These are phyloP conservation scores for Leucoraja erinaceus DNA, from an alignment of 2,113 vertebrate genomes.

Conservation along the genomic window DNA sequence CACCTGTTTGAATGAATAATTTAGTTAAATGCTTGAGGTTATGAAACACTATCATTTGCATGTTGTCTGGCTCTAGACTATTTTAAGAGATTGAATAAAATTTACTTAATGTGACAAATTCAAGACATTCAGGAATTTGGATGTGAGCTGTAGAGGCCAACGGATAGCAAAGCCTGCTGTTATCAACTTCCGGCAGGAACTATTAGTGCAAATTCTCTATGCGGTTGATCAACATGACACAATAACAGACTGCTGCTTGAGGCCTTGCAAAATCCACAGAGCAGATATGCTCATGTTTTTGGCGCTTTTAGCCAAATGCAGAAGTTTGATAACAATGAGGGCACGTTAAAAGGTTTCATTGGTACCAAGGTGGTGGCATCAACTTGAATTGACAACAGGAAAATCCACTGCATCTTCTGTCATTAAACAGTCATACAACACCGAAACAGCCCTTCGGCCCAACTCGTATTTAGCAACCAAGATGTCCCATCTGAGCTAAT, in stretches of 20 bases:
- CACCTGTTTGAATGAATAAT: constrained; percentile 55
- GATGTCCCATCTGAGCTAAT: too few relatives aligned
- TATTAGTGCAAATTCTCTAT: neutral
- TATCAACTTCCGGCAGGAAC: neutral
- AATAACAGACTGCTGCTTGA: neutral
- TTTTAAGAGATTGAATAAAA: neutral
- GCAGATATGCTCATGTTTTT: neutral
- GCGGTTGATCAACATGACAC: neutral
- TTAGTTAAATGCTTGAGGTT: neutral
- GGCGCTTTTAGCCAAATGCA: neutral
- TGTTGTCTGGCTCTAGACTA: neutral
- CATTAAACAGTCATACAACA: too few relatives aligned
- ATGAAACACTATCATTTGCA: too few relatives aligned
- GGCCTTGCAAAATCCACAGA: neutral
- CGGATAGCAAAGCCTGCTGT: neutral
- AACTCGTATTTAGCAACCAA: too few relatives aligned
- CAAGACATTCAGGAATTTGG: neutral
- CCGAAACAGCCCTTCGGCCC: too few relatives aligned
- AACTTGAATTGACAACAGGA: neutral
- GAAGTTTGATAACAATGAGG: neutral
- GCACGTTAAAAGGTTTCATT: neutral
- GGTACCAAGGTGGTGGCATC: neutral
- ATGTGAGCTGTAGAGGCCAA: neutral
- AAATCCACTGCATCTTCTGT: neutral
- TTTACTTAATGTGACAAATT: neutral